A percentile compares a stretch with the other conserved stretches of the same genome.
Evolutionary conservation across 2,113 vertebrate genomes (phyloP).

Genomic region (Diadophis punctatus): DNA sequence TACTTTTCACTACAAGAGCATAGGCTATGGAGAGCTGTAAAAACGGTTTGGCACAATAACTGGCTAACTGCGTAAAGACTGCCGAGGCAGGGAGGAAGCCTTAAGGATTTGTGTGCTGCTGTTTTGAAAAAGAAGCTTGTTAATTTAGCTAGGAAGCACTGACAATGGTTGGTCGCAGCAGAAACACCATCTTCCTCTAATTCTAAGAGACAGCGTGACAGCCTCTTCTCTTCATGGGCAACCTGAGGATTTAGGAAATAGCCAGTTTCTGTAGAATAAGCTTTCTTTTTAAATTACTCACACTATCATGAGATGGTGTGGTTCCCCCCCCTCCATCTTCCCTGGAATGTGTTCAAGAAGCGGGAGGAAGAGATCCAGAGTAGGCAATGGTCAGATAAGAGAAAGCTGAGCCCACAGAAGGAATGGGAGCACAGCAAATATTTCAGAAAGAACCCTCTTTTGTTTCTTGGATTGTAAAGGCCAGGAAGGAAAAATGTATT

Average conservation of each 20-base stretch:
- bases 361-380: background rate
- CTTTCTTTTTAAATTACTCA: background rate
- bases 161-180: background rate
- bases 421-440: background rate
- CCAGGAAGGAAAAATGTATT: background rate
- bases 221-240: background rate
- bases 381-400: background rate
- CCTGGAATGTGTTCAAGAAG: background rate
- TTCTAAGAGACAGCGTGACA: background rate
- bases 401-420: background rate
- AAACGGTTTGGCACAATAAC: background rate
- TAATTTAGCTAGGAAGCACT: background rate
- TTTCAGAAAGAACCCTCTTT: background rate
- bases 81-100: too few relatives aligned
- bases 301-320: background rate
- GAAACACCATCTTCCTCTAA: background rate
- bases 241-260: slow-evolving; percentile 3
- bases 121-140: background rate
- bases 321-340: background rate
- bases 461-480: background rate
- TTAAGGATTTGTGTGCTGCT: background rate
- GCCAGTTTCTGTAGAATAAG: background rate
- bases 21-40: background rate
- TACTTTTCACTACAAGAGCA: background rate
- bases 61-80: background rate